Base-by-base conservation (phyloP, 1,140 invertebrate species). In the Bombus polaris region DNA sequence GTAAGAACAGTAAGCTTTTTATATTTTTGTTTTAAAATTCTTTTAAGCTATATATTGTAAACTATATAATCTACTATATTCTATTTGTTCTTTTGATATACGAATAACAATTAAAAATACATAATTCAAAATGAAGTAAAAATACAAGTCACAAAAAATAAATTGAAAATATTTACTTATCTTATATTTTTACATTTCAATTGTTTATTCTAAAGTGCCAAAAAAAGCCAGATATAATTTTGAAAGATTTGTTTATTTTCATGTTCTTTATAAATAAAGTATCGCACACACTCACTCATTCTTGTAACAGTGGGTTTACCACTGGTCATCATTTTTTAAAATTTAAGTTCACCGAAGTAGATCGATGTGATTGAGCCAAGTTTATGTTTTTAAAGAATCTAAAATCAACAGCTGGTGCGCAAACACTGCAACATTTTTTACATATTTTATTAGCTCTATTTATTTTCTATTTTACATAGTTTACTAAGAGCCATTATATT, bases 281-380 rank as follows among this genome's bases (percentile, higher is more conserved):
- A 92, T 92, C 92, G 90, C 94, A 93, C 94, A 93, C 92, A 92
- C 89, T 92, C 95, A 95, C 94, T 95, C 94, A 95, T 94, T 94
- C 94, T 93, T 81, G 75, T 85, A 91, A 89, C 91, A 90, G 90
- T 93, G 91, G 92, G 88, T 94, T 91, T 86, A 93, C 89, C 93
- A 94, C 83, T 92, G 84, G 84, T 92, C 90, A 90, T 92, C 10
- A 59, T 44, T 28, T 68, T 83, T 90, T 92, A 85, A 53, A 93
- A 92, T 92, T 92, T 90, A 92, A 39, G 65, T 86, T 89, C 88
- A 92, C 77, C 87, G 81, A 87, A 76, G 82, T 85, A 87, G 87
- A 80, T 92, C 89, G 81, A 71, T 81, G 72, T 81, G 86, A 88
- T 89, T 79, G 86, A 89, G 85, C 88, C 88, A 88, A 74, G 68